A percentile compares a stretch with the other conserved stretches of the same genome.
phyloP scores from a whole-genome alignment of 2,888 invertebrate genomes.

The Eucriotettix oculatus region DNA sequence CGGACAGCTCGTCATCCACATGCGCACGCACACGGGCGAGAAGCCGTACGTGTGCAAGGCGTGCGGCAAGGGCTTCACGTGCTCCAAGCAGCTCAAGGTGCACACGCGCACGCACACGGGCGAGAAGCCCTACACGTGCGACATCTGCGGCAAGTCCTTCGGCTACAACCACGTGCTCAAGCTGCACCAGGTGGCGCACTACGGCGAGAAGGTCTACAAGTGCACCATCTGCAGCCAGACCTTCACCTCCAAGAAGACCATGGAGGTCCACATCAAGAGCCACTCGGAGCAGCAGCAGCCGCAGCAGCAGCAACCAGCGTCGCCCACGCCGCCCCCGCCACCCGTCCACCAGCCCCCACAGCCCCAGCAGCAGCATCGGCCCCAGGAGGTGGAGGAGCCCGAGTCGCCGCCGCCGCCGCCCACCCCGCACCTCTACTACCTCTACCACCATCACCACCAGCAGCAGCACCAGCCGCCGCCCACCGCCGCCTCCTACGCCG shows the following conservation, averaged over 20 bases:
- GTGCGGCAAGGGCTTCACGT: slow-evolving; percentile 82
- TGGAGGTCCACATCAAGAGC: slow-evolving; percentile 75
- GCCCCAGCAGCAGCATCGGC: slow-evolving; percentile 11
- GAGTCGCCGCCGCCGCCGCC: slow-evolving; percentile 12
- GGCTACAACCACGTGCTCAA: slow-evolving; percentile 85
- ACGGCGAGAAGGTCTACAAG: slow-evolving; percentile 81
- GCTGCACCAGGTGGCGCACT: slow-evolving; percentile 77
- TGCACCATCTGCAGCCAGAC: slow-evolving; percentile 84
- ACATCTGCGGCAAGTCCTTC: slow-evolving; percentile 78
- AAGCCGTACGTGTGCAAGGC: slow-evolving; percentile 48
- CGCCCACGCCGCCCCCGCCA: slow-evolving; percentile 10
- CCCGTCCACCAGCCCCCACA: slow-evolving; percentile 10
- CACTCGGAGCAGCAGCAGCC: slow-evolving; percentile 37
- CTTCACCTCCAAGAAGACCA: slow-evolving; percentile 76
- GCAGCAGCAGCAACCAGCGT: slow-evolving; percentile 1
- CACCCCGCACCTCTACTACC: slow-evolving; percentile 19
- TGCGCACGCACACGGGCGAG: slow-evolving; percentile 65
- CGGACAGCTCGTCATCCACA: slow-evolving; percentile 79
- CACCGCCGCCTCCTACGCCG: slow-evolving; percentile 29
- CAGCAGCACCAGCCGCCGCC: slow-evolving; percentile 28
- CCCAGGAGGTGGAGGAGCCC: slow-evolving; percentile 17
- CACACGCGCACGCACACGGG: slow-evolving; percentile 84
- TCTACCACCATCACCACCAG: no score
- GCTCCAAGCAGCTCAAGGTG: slow-evolving; percentile 80
- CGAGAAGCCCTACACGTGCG: slow-evolving; percentile 80